Evolutionary conservation across 2,113 vertebrate species (phyloP).

Genomic region (Syrmaticus mikado): DNA sequence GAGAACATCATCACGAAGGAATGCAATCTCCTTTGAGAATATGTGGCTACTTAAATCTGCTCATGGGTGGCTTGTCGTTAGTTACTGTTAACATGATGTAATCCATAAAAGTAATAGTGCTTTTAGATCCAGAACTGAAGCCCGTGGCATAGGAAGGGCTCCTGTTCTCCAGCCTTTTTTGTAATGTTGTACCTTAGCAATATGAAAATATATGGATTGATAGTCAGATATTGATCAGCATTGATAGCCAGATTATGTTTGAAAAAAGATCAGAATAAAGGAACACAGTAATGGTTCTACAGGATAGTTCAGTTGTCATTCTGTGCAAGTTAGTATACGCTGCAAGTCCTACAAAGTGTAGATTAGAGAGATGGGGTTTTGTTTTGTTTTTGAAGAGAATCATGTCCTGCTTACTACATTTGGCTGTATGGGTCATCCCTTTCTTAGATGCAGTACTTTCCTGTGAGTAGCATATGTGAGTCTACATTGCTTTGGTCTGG

Average conservation of each 20-base stretch:
- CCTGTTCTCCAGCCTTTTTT: not conserved
- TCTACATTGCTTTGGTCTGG: not conserved
- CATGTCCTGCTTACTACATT: not conserved
- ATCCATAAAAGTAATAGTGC: not conserved
- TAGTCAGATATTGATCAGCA: no score
- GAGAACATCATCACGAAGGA: not conserved
- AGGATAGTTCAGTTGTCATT: not conserved
- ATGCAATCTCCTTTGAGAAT: not conserved
- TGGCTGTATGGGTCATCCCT: not conserved
- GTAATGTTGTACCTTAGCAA: not conserved
- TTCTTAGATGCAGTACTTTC: not conserved
- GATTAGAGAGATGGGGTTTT: not conserved
- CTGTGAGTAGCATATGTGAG: not conserved
- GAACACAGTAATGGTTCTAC: not conserved
- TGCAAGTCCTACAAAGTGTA: not conserved
- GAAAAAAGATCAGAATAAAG: not conserved
- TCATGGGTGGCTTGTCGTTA: not conserved
- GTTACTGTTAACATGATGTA: not conserved
- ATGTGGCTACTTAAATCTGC: not conserved
- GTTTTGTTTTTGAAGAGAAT: not conserved
- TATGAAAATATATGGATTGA: not conserved
- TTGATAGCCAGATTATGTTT: not conserved
- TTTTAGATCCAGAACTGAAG: not conserved
- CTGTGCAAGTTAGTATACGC: not conserved
- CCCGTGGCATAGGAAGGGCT: not conserved